A percentile compares a stretch with the other conserved stretches of the same genome.
Conservation (phyloP, 2,888 invertebrate species). For the Drosophila kanekoi region DNA sequence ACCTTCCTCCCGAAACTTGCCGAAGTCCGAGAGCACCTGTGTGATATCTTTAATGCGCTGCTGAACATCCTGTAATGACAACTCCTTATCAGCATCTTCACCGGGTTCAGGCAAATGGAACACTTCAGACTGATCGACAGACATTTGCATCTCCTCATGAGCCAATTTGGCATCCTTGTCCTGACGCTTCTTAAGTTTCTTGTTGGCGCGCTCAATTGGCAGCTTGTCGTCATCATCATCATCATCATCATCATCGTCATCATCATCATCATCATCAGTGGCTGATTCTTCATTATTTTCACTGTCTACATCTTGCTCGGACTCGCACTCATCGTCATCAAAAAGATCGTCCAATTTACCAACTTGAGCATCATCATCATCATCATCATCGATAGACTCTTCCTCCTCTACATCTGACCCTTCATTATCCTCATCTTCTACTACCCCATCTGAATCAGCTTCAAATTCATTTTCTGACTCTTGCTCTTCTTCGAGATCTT, state of each 20-base stretch:
- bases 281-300: background rate
- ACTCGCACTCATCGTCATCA: slow-evolving; percentile 68
- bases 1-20: slow-evolving; percentile 88
- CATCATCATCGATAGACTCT: slow-evolving; percentile 25
- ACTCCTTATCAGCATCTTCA: slow-evolving; percentile 90
- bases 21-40: slow-evolving; percentile 92
- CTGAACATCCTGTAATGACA: slow-evolving; percentile 93
- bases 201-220: slow-evolving; percentile 94
- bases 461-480: slow-evolving; percentile 63
- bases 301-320: slow-evolving; percentile 65
- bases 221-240: slow-evolving; percentile 89
- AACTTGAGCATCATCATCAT: slow-evolving; percentile 74
- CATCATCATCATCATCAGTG: slow-evolving; percentile 83
- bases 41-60: slow-evolving; percentile 95
- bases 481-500: slow-evolving; percentile 42
- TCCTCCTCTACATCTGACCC: slow-evolving; percentile 56
- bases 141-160: slow-evolving; percentile 93
- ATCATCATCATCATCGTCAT: slow-evolving; percentile 80
- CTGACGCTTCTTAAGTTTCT: slow-evolving; percentile 91
- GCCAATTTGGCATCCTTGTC: slow-evolving; percentile 89
- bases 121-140: slow-evolving; percentile 90
- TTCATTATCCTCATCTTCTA: slow-evolving; percentile 64
- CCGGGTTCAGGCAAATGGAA: slow-evolving; percentile 92
- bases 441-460: slow-evolving; percentile 40
- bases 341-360: slow-evolving; percentile 82